Base-by-base conservation (phyloP, 2,113 vertebrate species). In the Neofelis nebulosa region DNA sequence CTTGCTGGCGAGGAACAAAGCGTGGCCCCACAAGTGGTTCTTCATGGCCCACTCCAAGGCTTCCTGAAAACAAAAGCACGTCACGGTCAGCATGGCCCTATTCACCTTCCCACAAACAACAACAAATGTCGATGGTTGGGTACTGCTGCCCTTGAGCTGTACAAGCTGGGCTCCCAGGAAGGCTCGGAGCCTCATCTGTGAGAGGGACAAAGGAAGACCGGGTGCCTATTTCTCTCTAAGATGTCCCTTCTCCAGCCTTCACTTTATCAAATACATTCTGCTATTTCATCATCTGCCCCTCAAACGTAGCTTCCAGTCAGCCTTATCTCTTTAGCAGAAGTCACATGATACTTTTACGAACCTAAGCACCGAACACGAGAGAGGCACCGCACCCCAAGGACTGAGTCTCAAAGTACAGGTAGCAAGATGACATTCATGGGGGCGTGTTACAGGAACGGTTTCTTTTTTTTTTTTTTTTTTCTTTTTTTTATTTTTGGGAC, bases 1-100 rank as follows among this genome's bases (percentile, higher is more conserved):
- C 98, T 99, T 99, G 98, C 99, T 99, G 96, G 99, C 99, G 65
- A 99, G 99, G 98, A 99, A 99, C 57, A 99, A 98, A 2, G 99
- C 99, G 12, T 99, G 99, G 14, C 99, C 99, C 99, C 99, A 99
- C 74, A 99, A 97, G 9, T 99, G 98, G 71, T 98, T 99, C 97
- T 98, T 99, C 99, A 99, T 99, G 69, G 99, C 99, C 79, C 99
- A 99, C 52, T 99, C 99, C 97, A 99, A 97, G 38, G 99, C 99
- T 94, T 99, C 99, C 99, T 99, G 95, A 25, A 97, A 96, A 41
- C 84, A 79, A 41, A 96, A 76, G 38, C 36, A 41, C 29, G 29
- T 19, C 48, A 23, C 41, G 33, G 16, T 92, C 57, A 78, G 13
- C 7, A 11, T 13, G 1, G 31, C 66, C 16, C 45, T 48, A 0